These are phyloP conservation scores for Epinotia bilunana DNA, from an alignment of 2,888 invertebrate genomes.

Conservation along the genomic window DNA sequence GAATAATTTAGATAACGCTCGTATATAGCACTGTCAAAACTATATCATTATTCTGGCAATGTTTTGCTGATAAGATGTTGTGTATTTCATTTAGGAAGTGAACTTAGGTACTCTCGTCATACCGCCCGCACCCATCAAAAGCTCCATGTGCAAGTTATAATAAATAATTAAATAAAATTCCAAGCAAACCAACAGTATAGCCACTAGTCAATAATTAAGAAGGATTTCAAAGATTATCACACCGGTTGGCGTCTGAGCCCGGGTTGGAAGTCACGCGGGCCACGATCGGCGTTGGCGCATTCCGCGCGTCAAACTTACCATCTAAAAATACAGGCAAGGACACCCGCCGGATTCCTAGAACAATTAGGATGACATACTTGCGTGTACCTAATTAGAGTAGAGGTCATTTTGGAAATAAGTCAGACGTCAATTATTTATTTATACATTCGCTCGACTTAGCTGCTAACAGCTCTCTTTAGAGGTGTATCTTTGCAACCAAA, in stretches of 20 bases:
- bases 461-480: not conserved
- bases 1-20: not conserved
- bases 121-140: not conserved
- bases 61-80: not conserved
- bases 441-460: not conserved
- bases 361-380: slow-evolving; percentile 44
- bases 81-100: not conserved
- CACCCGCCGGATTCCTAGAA: slow-evolving; percentile 59
- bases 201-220: slow-evolving; percentile 44
- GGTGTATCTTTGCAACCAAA: no score
- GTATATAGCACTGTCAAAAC: not conserved
- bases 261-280: slow-evolving; percentile 72
- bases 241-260: slow-evolving; percentile 60
- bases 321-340: slow-evolving; percentile 74
- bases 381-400: slow-evolving; percentile 22
- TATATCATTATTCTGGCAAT: not conserved
- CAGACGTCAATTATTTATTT: slow-evolving; percentile 21
- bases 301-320: slow-evolving; percentile 79
- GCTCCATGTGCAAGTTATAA: not conserved
- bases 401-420: slow-evolving; percentile 23
- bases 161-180: slow-evolving; percentile 51
- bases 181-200: slow-evolving; percentile 49
- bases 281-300: slow-evolving; percentile 77
- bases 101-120: not conserved
- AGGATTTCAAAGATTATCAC: slow-evolving; percentile 52